Percentiles rank a stretch among this genome's conserved stretches.
These are phyloP conservation scores for Oscheius sp. DNA, from an alignment of 2,888 invertebrate genomes.

Conservation along the genomic window DNA sequence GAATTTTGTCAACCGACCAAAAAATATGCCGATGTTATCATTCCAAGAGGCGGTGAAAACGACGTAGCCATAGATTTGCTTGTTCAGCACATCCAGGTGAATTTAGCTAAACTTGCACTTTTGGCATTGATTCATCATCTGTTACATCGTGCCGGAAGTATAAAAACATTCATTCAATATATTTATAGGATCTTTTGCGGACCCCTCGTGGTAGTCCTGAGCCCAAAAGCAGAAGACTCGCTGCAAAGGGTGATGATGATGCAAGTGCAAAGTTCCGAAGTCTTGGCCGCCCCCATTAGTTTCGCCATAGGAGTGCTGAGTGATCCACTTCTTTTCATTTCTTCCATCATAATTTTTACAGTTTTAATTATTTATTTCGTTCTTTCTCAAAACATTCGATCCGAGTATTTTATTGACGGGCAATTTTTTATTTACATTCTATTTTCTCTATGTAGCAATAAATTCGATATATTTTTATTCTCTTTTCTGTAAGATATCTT, in stretches of 20 bases:
- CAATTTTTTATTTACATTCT: constrained; percentile 11
- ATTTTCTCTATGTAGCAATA: not conserved
- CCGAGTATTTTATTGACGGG: constrained; percentile 1
- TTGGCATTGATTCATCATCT: constrained; percentile 2
- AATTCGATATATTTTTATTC: not conserved
- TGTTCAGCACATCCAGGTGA: constrained; percentile 90
- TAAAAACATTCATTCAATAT: not conserved
- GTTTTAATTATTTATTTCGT: not conserved
- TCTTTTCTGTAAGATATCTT: not conserved
- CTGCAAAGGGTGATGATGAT: constrained; percentile 7
- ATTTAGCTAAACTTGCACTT: not conserved
- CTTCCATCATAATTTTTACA: not conserved
- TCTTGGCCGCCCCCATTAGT: constrained; percentile 24
- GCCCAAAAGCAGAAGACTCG: constrained; percentile 1
- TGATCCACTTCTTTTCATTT: not conserved
- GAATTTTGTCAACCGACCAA: constrained; percentile 84
- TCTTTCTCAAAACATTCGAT: not conserved
- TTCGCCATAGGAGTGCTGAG: no score
- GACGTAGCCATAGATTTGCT: constrained; percentile 93
- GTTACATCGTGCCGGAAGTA: not conserved
- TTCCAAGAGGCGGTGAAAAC: constrained; percentile 97
- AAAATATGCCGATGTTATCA: constrained; percentile 99
- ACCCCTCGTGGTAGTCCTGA: constrained; percentile 46
- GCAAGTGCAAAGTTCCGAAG: no score
- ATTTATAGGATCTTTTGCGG: constrained; percentile 40